These are phyloP conservation scores for Meriones psammophilus DNA, from an alignment of 2,797 vertebrate genomes.

Conservation along the genomic window DNA sequence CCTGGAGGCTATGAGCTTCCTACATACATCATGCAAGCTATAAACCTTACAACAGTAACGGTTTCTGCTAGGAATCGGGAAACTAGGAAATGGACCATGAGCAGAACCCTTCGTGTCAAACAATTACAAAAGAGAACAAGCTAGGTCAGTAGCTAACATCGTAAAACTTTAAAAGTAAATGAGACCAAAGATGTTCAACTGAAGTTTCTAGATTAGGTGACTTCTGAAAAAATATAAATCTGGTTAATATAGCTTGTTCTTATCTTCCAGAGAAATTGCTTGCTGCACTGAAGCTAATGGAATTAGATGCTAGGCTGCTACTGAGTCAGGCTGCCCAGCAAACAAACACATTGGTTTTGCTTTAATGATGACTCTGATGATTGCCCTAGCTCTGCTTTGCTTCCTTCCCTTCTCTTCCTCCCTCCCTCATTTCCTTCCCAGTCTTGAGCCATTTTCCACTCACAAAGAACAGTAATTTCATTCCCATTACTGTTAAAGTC, in stretches of 20 bases:
- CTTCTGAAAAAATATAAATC: conserved; percentile 58
- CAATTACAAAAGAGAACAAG: not conserved
- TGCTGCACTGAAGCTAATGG: conserved; percentile 56
- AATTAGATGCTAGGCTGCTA: conserved; percentile 65
- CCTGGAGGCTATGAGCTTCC: not conserved
- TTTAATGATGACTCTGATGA: conserved; percentile 64
- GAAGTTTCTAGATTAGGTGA: conserved; percentile 55
- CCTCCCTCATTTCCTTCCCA: not conserved
- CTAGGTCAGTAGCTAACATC: not conserved
- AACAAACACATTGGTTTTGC: conserved; percentile 65
- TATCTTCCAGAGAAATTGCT: conserved; percentile 64
- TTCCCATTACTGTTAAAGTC: conserved; percentile 49
- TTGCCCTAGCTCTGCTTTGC: not conserved
- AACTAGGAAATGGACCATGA: not conserved
- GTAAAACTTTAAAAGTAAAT: conserved; percentile 28
- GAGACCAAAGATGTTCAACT: not conserved
- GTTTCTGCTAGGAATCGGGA: not conserved
- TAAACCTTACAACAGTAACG: not conserved
- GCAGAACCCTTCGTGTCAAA: not conserved
- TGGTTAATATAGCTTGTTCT: conserved; percentile 5
- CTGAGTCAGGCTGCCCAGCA: conserved; percentile 49
- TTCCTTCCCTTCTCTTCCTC: not conserved
- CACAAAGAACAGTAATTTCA: not conserved
- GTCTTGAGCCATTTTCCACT: conserved; percentile 30
- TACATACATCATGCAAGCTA: not conserved